A percentile compares a stretch with the other conserved stretches of the same genome.
These are phyloP conservation scores for Bryconaethiops microstoma DNA, from an alignment of 2,797 vertebrate genomes.

Conservation along the genomic window DNA sequence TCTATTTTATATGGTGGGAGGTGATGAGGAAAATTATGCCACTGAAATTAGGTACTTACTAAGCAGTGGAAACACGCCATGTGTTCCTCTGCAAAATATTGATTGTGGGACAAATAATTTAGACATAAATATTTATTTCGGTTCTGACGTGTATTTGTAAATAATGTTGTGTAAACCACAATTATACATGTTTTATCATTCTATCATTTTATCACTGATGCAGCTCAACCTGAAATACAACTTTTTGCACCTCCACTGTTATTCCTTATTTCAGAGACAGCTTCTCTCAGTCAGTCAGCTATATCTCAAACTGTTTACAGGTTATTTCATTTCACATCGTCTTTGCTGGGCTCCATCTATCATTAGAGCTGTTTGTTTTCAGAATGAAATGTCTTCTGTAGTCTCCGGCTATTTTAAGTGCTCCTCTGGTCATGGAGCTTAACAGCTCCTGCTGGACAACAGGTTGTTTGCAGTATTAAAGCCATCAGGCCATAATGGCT, in stretches of 20 bases:
- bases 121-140: constrained; percentile 61
- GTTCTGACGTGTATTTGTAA: constrained; percentile 26
- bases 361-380: constrained; percentile 79
- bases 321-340: constrained; percentile 59
- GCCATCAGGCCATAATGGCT: constrained; percentile 87
- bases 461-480: constrained; percentile 84
- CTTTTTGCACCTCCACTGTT: not conserved
- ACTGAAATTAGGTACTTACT: constrained; percentile 82
- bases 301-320: constrained; percentile 54
- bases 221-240: not conserved
- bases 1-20: constrained; percentile 92
- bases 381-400: constrained; percentile 71
- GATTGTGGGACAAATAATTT: constrained; percentile 63
- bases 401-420: constrained; percentile 60
- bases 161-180: constrained; percentile 27
- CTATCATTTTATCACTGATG: too few species aligned
- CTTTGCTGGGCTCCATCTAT: constrained; percentile 57
- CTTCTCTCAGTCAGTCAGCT: not conserved
- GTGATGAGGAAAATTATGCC: constrained; percentile 83
- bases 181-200: not conserved
- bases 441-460: constrained; percentile 75
- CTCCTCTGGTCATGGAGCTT: constrained; percentile 68
- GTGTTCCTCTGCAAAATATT: constrained; percentile 71
- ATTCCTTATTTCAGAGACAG: constrained; percentile 20
- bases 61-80: constrained; percentile 77